Conservation (phyloP, 2,888 invertebrate species). For the Andrena flavipes region DNA sequence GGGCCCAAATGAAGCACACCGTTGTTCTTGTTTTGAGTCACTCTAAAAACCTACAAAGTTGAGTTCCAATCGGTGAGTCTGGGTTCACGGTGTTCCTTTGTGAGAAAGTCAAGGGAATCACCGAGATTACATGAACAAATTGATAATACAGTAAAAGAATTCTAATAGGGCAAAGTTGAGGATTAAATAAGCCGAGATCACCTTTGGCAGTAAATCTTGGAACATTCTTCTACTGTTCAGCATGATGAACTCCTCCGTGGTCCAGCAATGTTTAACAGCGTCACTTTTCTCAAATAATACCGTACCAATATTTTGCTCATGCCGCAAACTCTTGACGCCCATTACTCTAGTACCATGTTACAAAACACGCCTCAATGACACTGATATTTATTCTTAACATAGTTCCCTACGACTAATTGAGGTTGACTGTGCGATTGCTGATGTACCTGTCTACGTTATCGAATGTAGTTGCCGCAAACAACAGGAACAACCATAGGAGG, state of each 20-base stretch:
- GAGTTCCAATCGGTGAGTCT: background rate
- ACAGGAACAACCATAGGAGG: constrained; percentile 64
- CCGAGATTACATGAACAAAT: background rate
- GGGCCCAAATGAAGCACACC: too few relatives aligned
- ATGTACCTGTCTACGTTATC: constrained; percentile 54
- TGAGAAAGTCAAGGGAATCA: background rate
- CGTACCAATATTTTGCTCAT: constrained; percentile 77
- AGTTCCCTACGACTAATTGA: background rate
- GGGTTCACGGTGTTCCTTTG: background rate
- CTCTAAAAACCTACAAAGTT: too few relatives aligned
- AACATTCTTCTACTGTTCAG: constrained; percentile 79
- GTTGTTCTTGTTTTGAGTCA: too few relatives aligned
- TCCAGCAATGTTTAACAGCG: constrained; percentile 78
- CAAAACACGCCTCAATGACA: background rate
- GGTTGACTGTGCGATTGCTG: background rate
- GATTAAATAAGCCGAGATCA: constrained; percentile 36
- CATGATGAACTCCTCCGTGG: constrained; percentile 77
- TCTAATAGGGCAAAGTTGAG: background rate
- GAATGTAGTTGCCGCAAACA: constrained; percentile 58
- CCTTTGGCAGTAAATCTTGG: constrained; percentile 80
- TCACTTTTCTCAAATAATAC: constrained; percentile 78
- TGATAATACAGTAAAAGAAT: background rate
- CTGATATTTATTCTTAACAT: background rate
- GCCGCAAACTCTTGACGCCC: constrained; percentile 58
- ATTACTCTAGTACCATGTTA: constrained; percentile 53